phyloP scores from a whole-genome alignment of 2,888 invertebrate genomes.

The Pseudanteris insignis region DNA sequence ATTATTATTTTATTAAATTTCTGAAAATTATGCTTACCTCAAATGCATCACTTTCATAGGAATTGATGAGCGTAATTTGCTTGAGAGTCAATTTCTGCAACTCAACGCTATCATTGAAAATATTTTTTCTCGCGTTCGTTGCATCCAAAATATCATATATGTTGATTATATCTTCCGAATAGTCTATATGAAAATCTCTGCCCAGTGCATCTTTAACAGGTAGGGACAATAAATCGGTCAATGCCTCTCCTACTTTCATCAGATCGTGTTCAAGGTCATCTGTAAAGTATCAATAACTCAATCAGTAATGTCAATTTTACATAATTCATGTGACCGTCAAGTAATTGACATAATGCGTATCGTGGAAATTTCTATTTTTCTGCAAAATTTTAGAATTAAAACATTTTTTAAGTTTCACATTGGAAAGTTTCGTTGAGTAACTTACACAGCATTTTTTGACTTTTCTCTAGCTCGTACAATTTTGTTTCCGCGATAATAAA shows the following conservation, averaged over 20 bases:
- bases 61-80: slow-evolving; percentile 79
- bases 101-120: slow-evolving; percentile 79
- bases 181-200: slow-evolving; percentile 75
- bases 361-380: no score
- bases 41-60: slow-evolving; percentile 75
- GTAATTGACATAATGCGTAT: no score
- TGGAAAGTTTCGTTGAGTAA: no score
- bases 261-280: slow-evolving; percentile 75
- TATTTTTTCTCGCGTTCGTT: slow-evolving; percentile 75
- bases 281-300: no score
- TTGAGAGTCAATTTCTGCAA: slow-evolving; percentile 80
- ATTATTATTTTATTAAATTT: not conserved
- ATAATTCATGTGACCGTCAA: no score
- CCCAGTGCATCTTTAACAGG: slow-evolving; percentile 82
- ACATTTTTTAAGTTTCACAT: not conserved
- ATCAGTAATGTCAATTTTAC: no score
- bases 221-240: slow-evolving; percentile 80
- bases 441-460: slow-evolving; percentile 72
- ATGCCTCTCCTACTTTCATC: slow-evolving; percentile 78
- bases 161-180: slow-evolving; percentile 77
- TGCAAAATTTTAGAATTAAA: slow-evolving; percentile 3
- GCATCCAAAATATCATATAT: slow-evolving; percentile 77
- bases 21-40: slow-evolving; percentile 9
- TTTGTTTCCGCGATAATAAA: slow-evolving; percentile 70
- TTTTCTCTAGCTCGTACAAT: slow-evolving; percentile 71